Evolutionary conservation across 2,113 vertebrate species (phyloP), one percentile per base, ranked within the genome.

Genomic region (Gila orcuttii): DNA sequence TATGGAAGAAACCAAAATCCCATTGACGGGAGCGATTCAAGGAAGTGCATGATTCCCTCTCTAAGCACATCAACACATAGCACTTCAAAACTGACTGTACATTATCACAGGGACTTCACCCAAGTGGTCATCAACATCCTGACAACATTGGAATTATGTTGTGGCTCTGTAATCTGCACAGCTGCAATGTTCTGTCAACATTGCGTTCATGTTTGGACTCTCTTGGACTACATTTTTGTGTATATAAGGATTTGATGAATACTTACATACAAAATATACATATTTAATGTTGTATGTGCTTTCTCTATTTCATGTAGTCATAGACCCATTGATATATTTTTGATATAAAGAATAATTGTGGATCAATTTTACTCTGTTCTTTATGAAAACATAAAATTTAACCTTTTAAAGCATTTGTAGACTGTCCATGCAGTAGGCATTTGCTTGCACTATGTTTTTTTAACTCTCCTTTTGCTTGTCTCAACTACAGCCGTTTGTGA

Each of bases 261-360:
- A 88, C 90, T 93, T 89, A 87, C 93, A 94, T 93, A 92, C 91
- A 92, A 91, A 89, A 79, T 95, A 94, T 95, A 95, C 87, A 95
- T 95, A 95, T 95, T 94, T 95, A 91, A 91, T 94, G 92, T 94
- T 92, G 90, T 94, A 91, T 93, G 92, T 93, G 91, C 90, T 91
- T 90, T 92, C 85, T 91, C 88, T 93, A 77, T 90, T 89, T 92
- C 85, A 92, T 93, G 93, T 94, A 93, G 93, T 88, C 89, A 93
- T 93, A 92, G 92, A 93, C 92, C 88, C 66, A 89, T 88, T 92
- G 89, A 92, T 95, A 94, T 95, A 95, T 95, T 95, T 95, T 95
- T 95, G 91, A 95, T 95, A 95, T 93, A 89, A 93, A 82, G 86
- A 92, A 91, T 91, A 55, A 88, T 89, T 86, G 89, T 88, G 87